Percentiles rank a stretch among this genome's conserved stretches.
phyloP scores from a whole-genome alignment of 92 coral and sea anemone genomes.

The Zoanthus sociatus region DNA sequence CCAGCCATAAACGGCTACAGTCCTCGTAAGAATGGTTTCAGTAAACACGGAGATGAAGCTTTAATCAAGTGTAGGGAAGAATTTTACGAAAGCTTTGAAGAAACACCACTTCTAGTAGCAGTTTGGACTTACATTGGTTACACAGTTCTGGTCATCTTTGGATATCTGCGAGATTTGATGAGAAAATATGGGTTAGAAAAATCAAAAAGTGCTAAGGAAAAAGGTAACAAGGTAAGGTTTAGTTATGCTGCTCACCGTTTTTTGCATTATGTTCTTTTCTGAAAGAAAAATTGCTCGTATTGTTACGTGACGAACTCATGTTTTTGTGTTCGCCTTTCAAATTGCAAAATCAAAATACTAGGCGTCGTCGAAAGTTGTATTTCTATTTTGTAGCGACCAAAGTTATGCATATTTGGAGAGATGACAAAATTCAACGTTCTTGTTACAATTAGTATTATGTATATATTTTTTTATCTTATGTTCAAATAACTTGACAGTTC shows the following conservation, averaged over 20 bases:
- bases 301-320: background rate
- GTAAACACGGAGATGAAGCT: slow-evolving; percentile 53
- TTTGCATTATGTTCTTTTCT: background rate
- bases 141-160: slow-evolving; percentile 87
- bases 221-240: slow-evolving; percentile 78
- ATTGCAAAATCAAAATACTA: background rate
- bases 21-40: slow-evolving; percentile 70
- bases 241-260: background rate
- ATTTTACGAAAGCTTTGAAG: slow-evolving; percentile 91
- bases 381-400: background rate
- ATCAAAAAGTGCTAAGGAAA: slow-evolving; percentile 85
- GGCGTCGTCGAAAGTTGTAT: background rate
- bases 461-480: background rate
- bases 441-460: background rate
- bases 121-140: slow-evolving; percentile 91
- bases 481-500: background rate
- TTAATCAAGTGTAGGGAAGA: slow-evolving; percentile 52
- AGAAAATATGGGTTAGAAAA: slow-evolving; percentile 90
- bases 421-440: background rate
- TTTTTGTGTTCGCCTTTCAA: background rate
- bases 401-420: background rate
- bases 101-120: slow-evolving; percentile 88
- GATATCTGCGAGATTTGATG: slow-evolving; percentile 94
- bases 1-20: slow-evolving; percentile 76
- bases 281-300: background rate